Percentiles rank a stretch among this genome's conserved stretches.
Conservation (phyloP, 2,113 vertebrate species). For the Junco hyemalis region DNA sequence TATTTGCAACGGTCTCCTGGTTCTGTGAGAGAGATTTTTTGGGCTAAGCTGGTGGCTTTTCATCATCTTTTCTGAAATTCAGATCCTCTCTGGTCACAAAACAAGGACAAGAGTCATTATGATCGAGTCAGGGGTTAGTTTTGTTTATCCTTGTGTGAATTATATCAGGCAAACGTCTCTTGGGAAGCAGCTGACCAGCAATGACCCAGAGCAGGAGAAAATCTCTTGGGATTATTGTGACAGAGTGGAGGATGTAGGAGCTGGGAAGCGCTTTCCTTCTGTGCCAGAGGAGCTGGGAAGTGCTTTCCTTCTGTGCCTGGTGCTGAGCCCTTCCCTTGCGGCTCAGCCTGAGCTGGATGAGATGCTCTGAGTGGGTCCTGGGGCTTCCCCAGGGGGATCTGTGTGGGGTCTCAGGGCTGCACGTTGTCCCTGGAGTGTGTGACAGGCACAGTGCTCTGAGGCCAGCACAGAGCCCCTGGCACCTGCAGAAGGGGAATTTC, state of each 20-base stretch:
- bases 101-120: not conserved
- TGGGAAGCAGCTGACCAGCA: not conserved
- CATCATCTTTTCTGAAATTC: not conserved
- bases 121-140: not conserved
- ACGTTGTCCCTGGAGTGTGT: rapidly evolving
- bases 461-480: not conserved
- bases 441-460: not conserved
- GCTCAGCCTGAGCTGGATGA: not conserved
- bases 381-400: rapidly evolving
- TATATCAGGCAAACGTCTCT: not conserved
- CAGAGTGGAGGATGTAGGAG: not conserved
- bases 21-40: not conserved
- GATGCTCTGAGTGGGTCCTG: not conserved
- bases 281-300: not conserved
- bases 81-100: not conserved
- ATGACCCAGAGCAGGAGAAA: not conserved
- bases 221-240: not conserved
- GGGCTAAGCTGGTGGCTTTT: not conserved
- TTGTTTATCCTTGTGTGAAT: not conserved
- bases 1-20: not conserved
- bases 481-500: not conserved
- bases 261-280: not conserved
- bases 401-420: rapidly evolving
- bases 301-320: not conserved
- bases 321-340: rapidly evolving